Conservation (phyloP, 2,888 invertebrate species). For the Eueremaeus valkanovi region DNA sequence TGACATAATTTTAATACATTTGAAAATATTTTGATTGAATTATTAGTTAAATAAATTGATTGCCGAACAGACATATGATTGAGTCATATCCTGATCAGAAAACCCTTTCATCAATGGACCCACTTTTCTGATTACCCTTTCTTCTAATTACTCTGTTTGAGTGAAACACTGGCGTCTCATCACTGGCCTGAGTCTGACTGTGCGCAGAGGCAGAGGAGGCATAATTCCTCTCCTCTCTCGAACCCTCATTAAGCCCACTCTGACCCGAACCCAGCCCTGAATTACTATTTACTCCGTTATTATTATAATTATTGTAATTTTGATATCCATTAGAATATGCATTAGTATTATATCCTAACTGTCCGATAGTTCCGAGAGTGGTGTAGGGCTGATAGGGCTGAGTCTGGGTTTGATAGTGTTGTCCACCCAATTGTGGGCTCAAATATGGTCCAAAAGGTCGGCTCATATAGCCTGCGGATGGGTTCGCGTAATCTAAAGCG, state of each 20-base stretch:
- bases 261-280: conserved; percentile 4
- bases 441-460: no score
- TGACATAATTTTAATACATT: no score
- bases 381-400: no score
- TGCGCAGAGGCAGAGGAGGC: neutral
- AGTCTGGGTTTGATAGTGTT: no score
- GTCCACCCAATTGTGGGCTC: neutral
- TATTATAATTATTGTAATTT: neutral
- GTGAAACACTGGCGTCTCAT: conserved; percentile 1
- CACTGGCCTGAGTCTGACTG: neutral
- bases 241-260: neutral
- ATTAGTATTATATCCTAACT: neutral
- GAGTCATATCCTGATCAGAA: no score
- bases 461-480: neutral
- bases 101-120: no score
- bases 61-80: no score
- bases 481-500: neutral
- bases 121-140: neutral
- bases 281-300: conserved; percentile 2
- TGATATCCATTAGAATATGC: conserved; percentile 7
- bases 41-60: no score
- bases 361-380: neutral
- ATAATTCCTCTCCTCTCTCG: conserved; percentile 8
- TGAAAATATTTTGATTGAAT: no score
- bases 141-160: neutral